Evolutionary conservation across 1,140 invertebrate species (phyloP), one percentile per base, ranked within the genome.

Genomic region (Euglossa dilemma): DNA sequence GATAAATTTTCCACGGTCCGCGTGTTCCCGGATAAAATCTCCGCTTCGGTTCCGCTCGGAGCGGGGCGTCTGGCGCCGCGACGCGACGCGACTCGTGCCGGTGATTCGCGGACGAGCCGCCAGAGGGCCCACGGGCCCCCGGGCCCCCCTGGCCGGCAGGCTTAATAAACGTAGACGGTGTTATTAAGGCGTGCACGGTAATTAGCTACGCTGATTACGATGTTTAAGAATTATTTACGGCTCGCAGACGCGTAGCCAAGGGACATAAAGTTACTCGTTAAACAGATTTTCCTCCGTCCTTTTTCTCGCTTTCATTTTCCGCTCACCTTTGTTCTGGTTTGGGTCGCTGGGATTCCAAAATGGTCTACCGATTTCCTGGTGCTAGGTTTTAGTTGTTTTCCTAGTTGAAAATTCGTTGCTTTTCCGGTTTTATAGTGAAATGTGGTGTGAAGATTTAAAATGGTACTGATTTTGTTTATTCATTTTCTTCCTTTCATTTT

Each of bases 1-100:
- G 79, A 74, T 66, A 50, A 81, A 81, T 81, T 75, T 45, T 75
- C 52, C 71, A 66, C 71, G 79, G 18, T 74, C 43, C 50, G 59
- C 9, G 79, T n/a, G 2, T 36, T 12, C 14, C 8, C 54, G 16
- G 66, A 71, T 79, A 57, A 61, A 79, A 79, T 71, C 56, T 25
- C 16, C 36, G 36, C 54, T 70, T n/a, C 63, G 36, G 36, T 36
- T n/a, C 67, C 28, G 63, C n/a, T n/a, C 45, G 3, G 36, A 36
- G 36, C 36, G 36, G 36, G 36, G 36, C 4, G 36, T 36, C 36
- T 36, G 36, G 36, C 36, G 36, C 36, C 36, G 36, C 23, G 36
- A 4, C 36, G 36, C 36, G 1, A 4, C 23, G 56, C 23, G 20
- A 20, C 67, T 25, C 64, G 43, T 6, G 43, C 5, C 16, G 66